These are phyloP conservation scores for Chloroclysta siterata DNA, from an alignment of 2,888 invertebrate genomes.

Conservation along the genomic window DNA sequence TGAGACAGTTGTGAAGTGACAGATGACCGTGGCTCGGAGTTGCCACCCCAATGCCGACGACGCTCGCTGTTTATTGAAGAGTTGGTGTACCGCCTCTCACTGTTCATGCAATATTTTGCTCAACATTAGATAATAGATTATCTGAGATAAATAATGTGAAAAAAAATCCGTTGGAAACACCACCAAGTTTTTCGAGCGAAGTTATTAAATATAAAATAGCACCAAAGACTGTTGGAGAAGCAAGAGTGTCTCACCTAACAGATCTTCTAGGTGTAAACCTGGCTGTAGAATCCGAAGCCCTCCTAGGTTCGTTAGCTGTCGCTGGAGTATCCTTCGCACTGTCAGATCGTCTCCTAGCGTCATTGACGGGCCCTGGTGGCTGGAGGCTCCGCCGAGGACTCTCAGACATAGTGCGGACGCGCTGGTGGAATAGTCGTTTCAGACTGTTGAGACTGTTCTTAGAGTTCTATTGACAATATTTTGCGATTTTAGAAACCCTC, in stretches of 20 bases:
- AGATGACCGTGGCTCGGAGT: conserved; percentile 76
- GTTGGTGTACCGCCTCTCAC: conserved; percentile 76
- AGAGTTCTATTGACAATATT: conserved; percentile 31
- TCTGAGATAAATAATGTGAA: too few species aligned
- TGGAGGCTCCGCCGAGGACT: conserved; percentile 69
- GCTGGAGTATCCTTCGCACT: conserved; percentile 59
- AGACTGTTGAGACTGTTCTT: conserved; percentile 35
- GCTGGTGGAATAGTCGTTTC: conserved; percentile 51
- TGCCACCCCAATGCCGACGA: conserved; percentile 74
- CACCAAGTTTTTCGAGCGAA: neutral
- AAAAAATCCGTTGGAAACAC: too few species aligned
- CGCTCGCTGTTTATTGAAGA: conserved; percentile 78
- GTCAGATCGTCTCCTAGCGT: conserved; percentile 70
- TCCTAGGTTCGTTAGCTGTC: conserved; percentile 52
- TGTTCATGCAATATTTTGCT: conserved; percentile 34
- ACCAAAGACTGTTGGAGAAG: neutral
- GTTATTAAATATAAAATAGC: neutral
- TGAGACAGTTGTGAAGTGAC: conserved; percentile 78
- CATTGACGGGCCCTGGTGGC: conserved; percentile 55
- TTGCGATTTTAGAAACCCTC: conserved; percentile 22
- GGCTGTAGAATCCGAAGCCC: conserved; percentile 71
- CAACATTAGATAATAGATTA: neutral
- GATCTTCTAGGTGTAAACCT: conserved; percentile 68
- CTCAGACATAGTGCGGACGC: conserved; percentile 73
- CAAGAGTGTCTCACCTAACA: conserved; percentile 34